A percentile compares a stretch with the other conserved stretches of the same genome.
Conservation (phyloP, 2,113 vertebrate genomes). For the Pitta sordida region DNA sequence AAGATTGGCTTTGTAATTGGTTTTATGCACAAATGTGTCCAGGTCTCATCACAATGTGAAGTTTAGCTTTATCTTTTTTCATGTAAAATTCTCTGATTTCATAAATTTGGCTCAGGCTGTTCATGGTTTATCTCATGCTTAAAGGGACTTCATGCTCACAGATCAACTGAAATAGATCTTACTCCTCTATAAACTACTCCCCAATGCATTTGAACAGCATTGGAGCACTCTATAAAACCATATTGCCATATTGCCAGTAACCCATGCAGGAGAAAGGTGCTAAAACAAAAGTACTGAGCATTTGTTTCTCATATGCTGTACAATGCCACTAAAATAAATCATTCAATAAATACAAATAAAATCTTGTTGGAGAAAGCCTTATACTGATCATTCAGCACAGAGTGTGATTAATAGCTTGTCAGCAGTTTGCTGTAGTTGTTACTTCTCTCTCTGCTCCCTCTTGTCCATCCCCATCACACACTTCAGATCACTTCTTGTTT, state of each 20-base stretch:
- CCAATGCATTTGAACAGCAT: neutral
- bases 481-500: neutral
- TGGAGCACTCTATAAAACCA: neutral
- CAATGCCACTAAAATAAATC: neutral
- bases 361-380: neutral
- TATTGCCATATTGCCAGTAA: neutral
- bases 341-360: neutral
- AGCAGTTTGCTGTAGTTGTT: neutral
- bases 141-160: neutral
- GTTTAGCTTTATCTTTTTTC: neutral
- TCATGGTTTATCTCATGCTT: neutral
- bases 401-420: neutral
- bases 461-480: neutral
- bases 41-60: neutral
- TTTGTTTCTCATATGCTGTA: neutral
- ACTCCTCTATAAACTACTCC: neutral
- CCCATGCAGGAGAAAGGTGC: neutral
- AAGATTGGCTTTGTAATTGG: slow-evolving; percentile 16
- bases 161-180: neutral
- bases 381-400: neutral
- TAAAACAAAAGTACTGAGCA: neutral
- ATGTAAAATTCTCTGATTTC: slow-evolving; percentile 4
- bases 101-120: neutral
- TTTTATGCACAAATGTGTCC: neutral
- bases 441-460: neutral